Evolutionary conservation across 2,888 invertebrate species (phyloP).

Genomic region (Eubasilissa splendida): DNA sequence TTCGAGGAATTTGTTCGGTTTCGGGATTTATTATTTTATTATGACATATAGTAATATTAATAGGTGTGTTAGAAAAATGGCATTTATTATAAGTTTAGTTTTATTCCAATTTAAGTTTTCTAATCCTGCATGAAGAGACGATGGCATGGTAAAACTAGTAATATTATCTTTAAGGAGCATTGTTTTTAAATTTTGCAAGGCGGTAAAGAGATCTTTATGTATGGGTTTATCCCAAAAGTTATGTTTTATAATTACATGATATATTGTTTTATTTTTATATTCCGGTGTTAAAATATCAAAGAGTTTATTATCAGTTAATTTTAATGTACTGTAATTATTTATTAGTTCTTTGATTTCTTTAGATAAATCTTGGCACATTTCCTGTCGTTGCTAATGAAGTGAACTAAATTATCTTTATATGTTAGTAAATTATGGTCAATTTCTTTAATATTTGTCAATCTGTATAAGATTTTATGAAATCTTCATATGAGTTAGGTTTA

Average conservation of each 20-base stretch:
- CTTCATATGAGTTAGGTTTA: constrained; percentile 32
- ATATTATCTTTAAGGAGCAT: constrained; percentile 48
- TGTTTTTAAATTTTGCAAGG: constrained; percentile 46
- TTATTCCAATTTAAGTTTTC: constrained; percentile 56
- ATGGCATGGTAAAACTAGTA: constrained; percentile 45
- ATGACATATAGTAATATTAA: constrained; percentile 53
- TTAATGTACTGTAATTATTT: constrained; percentile 3
- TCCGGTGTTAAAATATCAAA: constrained; percentile 14
- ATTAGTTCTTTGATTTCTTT: constrained; percentile 18
- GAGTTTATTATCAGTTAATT: not conserved
- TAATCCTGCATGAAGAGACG: not conserved
- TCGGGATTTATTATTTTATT: constrained; percentile 34
- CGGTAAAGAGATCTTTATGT: constrained; percentile 58
- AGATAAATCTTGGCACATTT: constrained; percentile 12
- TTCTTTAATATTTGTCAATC: constrained; percentile 31
- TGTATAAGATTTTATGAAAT: constrained; percentile 35
- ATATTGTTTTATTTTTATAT: constrained; percentile 25
- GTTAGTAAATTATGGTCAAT: constrained; percentile 1
- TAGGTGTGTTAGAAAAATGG: constrained; percentile 53
- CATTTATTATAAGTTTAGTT: constrained; percentile 56
- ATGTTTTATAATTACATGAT: constrained; percentile 50
- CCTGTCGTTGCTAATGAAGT: constrained; percentile 15
- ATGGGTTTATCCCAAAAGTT: constrained; percentile 58
- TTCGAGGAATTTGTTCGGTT: constrained; percentile 39
- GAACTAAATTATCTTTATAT: constrained; percentile 12